phyloP scores from a whole-genome alignment of 92 coral and sea anemone genomes.

The Palythoa grandiflora region DNA sequence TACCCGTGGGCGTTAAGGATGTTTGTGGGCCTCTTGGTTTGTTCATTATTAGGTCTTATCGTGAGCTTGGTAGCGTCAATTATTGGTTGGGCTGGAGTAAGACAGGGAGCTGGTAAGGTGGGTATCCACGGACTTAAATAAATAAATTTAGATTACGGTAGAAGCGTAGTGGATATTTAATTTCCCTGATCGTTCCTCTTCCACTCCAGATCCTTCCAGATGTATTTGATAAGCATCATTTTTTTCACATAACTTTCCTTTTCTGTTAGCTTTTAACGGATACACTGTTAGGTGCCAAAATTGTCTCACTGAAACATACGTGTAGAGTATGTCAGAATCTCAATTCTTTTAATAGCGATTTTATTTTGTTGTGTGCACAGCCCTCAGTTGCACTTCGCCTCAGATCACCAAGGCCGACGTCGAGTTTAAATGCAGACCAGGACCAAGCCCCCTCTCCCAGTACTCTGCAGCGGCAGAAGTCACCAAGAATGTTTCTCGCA shows the following conservation, averaged over 20 bases:
- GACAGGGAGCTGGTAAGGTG: conserved; percentile 34
- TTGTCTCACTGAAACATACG: too few relatives aligned
- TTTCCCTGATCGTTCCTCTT: neutral
- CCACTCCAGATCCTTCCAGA: neutral
- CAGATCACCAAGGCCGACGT: neutral
- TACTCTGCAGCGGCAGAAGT: conserved; percentile 5
- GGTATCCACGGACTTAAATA: neutral
- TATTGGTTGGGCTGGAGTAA: conserved; percentile 13
- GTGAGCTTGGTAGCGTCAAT: neutral
- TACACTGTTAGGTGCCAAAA: too few relatives aligned
- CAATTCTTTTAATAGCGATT: too few relatives aligned
- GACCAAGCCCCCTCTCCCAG: neutral
- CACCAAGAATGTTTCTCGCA: conserved; percentile 37
- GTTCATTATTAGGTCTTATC: conserved; percentile 1
- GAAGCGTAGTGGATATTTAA: too few relatives aligned
- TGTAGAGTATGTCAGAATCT: too few relatives aligned
- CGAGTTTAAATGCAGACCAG: neutral
- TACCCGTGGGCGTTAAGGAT: conserved; percentile 33
- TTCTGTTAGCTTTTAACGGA: too few relatives aligned
- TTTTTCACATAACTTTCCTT: too few relatives aligned
- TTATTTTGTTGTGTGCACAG: neutral
- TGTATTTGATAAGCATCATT: too few relatives aligned
- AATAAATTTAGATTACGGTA: neutral
- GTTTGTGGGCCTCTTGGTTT: conserved; percentile 20
- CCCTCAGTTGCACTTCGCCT: conserved; percentile 1